Conservation (phyloP, 1,140 invertebrate species). For the Drosophila equinoxialis region DNA sequence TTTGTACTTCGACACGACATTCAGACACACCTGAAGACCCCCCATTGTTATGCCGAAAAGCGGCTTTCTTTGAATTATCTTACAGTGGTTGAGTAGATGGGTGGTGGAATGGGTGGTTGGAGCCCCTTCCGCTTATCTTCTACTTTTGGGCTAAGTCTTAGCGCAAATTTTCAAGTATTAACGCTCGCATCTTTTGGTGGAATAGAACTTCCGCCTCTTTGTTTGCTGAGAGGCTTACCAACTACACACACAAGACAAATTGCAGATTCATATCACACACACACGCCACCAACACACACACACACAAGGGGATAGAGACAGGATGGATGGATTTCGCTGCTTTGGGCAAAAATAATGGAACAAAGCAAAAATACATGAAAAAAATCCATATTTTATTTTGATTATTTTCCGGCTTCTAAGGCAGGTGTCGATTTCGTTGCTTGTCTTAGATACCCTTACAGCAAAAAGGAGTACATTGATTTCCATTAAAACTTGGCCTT, state of each 20-base stretch:
- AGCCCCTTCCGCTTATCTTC: neutral
- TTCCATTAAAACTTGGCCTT: neutral
- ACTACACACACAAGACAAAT: slow-evolving; percentile 64
- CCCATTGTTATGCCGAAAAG: slow-evolving; percentile 44
- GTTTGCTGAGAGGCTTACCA: slow-evolving; percentile 70
- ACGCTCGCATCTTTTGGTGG: slow-evolving; percentile 37
- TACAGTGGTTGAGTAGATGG: neutral
- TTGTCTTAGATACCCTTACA: neutral
- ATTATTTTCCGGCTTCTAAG: slow-evolving; percentile 74
- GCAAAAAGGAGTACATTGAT: neutral
- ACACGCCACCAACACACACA: slow-evolving; percentile 47
- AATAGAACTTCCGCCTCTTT: slow-evolving; percentile 74
- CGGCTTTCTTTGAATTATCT: slow-evolving; percentile 66
- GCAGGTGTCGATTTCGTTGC: slow-evolving; percentile 74
- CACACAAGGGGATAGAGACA: slow-evolving; percentile 22
- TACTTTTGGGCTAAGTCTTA: slow-evolving; percentile 52
- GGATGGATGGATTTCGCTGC: slow-evolving; percentile 32
- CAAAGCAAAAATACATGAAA: slow-evolving; percentile 31
- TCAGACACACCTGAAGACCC: slow-evolving; percentile 25
- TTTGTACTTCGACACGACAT: neutral
- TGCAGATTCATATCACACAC: slow-evolving; percentile 76
- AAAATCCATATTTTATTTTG: slow-evolving; percentile 81
- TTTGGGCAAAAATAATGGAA: slow-evolving; percentile 44
- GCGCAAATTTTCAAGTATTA: slow-evolving; percentile 77
- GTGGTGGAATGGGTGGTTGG: neutral